Conservation (phyloP, 2,888 invertebrate species). For the Pharmacophagus antenor region DNA sequence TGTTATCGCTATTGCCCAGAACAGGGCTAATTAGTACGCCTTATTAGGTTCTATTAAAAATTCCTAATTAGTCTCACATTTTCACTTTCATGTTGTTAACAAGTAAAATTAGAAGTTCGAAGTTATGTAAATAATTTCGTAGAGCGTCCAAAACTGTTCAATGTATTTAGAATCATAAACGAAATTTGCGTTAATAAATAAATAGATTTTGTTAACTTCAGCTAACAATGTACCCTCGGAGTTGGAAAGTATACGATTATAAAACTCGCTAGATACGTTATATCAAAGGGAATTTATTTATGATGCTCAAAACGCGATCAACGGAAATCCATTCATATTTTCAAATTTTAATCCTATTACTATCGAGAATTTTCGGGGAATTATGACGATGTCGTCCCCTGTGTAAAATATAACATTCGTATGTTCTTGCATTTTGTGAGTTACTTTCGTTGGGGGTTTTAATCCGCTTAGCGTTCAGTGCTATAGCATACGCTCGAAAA, state of each 20-base stretch:
- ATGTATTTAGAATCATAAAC: no score
- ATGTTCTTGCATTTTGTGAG: slow-evolving; percentile 28
- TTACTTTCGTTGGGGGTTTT: slow-evolving; percentile 49
- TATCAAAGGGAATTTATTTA: slow-evolving; percentile 29
- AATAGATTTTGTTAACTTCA: no score
- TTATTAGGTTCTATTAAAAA: no score
- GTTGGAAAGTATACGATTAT: background rate
- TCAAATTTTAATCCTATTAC: slow-evolving; percentile 29
- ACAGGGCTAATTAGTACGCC: no score
- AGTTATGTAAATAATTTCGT: no score
- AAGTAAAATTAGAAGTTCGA: no score
- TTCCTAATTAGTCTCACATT: no score
- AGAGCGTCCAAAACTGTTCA: no score
- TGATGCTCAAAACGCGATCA: slow-evolving; percentile 15
- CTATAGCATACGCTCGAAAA: slow-evolving; percentile 58
- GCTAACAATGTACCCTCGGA: background rate
- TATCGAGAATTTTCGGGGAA: slow-evolving; percentile 13
- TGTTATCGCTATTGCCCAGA: no score
- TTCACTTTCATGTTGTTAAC: no score
- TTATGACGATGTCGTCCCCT: slow-evolving; percentile 13
- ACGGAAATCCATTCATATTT: slow-evolving; percentile 17
- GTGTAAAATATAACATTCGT: slow-evolving; percentile 19
- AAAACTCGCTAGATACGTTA: background rate
- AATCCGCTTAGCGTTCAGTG: slow-evolving; percentile 70
- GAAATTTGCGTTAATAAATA: no score